Base-by-base conservation (phyloP, 2,888 invertebrate species). In the Leptinotarsa tumamoca region DNA sequence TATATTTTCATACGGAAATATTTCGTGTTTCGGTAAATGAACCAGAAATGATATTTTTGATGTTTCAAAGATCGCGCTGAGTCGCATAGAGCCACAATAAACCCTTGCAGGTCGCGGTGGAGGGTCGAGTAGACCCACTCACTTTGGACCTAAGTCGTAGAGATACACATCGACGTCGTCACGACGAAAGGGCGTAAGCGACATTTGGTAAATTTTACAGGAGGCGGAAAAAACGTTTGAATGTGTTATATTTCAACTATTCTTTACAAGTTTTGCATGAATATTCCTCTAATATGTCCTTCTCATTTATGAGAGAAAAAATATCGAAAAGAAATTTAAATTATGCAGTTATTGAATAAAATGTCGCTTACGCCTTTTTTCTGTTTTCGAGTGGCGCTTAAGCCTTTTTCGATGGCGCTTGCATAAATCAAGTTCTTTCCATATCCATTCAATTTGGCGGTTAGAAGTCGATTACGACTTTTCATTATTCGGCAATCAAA, bases 381-480 rank as follows among this genome's bases (percentile, higher is more conserved):
- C 67, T 15, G 67, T 67, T 67, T 67, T 23, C 23, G 4, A 67
- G 23, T 67, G 67, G 67, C 67, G 67, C 23, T 67, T 33, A 67
- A 67, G 67, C 67, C 67, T n/a, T 67, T 67, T 67, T 50, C 49
- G 23, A 67, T 67, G 67, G 67, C 67, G 67, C 14, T 67, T 67
- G 50, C 67, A 67, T 43, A 67, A 67, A 43, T 67, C 21, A n/a
- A 67, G 66, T 67, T 67, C 15, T 67, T 18, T 67, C 33, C 66
- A 67, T 67, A 43, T 67, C 33, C 66, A 67, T 67, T 67, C 10
- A 18, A 67, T 33, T 67, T 43, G 66, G 33, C 66, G 66, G 66
- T 67, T 67, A 7, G 49, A 49, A 67, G 43, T 67, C 66, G 43
- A 10, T 67, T 27, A 67, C 66, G 66, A 67, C 66, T 67, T 67